Conservation (phyloP, 2,797 vertebrate species). For the Anableps anableps region DNA sequence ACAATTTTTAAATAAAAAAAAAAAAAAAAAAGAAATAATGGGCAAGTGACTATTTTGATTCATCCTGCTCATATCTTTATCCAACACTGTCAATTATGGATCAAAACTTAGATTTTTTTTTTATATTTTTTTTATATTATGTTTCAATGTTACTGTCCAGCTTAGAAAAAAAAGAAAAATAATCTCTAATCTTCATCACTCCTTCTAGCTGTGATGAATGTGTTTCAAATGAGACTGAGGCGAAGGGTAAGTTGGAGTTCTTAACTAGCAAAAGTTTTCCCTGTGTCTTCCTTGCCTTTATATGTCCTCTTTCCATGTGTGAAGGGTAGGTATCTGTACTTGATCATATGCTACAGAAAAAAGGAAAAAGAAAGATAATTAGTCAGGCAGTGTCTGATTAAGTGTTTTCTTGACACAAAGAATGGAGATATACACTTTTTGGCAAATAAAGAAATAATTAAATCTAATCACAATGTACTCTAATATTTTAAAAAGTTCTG, state of each 20-base stretch:
- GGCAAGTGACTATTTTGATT: constrained; percentile 67
- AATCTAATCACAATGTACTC: neutral
- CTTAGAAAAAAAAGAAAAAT: constrained; percentile 53
- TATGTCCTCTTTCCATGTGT: constrained; percentile 99
- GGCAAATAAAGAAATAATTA: neutral
- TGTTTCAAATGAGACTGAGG: constrained; percentile 64
- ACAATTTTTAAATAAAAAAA: constrained; percentile 34
- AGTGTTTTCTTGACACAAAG: neutral
- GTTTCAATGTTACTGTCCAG: constrained; percentile 58
- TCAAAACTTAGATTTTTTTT: constrained; percentile 77
- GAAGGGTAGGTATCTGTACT: constrained; percentile 99
- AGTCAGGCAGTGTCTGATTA: constrained; percentile 1
- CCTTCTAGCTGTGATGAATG: constrained; percentile 59
- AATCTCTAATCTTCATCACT: constrained; percentile 55
- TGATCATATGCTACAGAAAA: constrained; percentile 94
- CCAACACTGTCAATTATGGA: constrained; percentile 84
- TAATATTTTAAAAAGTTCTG: neutral
- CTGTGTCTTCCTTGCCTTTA: constrained; percentile 97
- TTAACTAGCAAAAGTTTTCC: constrained; percentile 98
- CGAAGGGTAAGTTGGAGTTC: constrained; percentile 54
- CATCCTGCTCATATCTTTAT: constrained; percentile 39
- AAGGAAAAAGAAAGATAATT: constrained; percentile 45
- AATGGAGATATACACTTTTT: neutral
- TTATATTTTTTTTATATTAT: constrained; percentile 23
- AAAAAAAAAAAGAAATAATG: constrained; percentile 7